Conservation (phyloP, 2,113 vertebrate genomes). For the Nematolebias whitei region DNA sequence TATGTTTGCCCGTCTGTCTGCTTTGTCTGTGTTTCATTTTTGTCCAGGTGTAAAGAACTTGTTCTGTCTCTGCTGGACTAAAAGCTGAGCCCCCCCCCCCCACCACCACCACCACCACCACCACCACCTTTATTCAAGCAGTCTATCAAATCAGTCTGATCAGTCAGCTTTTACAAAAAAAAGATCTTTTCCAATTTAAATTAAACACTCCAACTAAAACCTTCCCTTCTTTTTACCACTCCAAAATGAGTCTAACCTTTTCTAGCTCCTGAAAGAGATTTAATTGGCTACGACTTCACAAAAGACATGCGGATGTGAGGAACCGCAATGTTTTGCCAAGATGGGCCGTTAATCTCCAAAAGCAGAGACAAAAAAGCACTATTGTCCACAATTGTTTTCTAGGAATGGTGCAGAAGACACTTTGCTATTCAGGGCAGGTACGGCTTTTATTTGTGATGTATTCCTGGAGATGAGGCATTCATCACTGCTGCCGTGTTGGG, state of each 20-base stretch:
- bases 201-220: constrained; percentile 24
- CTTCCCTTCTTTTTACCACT: not conserved
- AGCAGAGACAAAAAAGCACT: constrained; percentile 32
- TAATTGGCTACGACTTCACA: constrained; percentile 26
- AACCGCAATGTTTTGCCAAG: constrained; percentile 36
- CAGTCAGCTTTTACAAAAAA: constrained; percentile 28
- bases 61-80: constrained; percentile 12
- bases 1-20: constrained; percentile 37
- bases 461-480: constrained; percentile 77
- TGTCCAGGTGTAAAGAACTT: constrained; percentile 13
- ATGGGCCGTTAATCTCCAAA: constrained; percentile 21
- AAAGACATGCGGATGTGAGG: constrained; percentile 29
- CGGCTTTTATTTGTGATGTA: constrained; percentile 75
- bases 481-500: constrained; percentile 69
- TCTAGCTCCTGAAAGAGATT: constrained; percentile 26
- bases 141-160: constrained; percentile 27
- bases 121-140: constrained; percentile 20
- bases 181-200: constrained; percentile 42
- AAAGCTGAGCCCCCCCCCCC: constrained; percentile 3
- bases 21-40: constrained; percentile 1
- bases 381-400: constrained; percentile 49
- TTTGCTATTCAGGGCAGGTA: constrained; percentile 74
- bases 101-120: constrained; percentile 18
- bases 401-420: constrained; percentile 56
- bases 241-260: constrained; percentile 16